These are phyloP conservation scores for Phaethornis superciliosus DNA, from an alignment of 2,113 vertebrate genomes.

Conservation along the genomic window DNA sequence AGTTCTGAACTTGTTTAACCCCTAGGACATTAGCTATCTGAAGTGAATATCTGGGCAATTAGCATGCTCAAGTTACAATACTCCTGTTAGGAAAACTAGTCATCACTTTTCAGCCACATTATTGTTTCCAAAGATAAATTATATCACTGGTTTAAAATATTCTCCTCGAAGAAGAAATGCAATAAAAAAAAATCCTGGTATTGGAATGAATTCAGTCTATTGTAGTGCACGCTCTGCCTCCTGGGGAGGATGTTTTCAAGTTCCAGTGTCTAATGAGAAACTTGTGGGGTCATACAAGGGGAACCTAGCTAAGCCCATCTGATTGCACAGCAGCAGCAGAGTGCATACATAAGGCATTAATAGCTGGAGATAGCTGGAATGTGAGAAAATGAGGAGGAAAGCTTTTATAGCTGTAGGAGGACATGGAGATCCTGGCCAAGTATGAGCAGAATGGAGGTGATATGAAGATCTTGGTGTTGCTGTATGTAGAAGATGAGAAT, in stretches of 20 bases:
- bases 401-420: not conserved
- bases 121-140: not conserved
- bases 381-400: not conserved
- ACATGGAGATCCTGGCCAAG: not conserved
- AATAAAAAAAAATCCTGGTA: not conserved
- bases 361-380: not conserved
- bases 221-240: not conserved
- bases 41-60: not conserved
- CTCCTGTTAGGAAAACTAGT: not conserved
- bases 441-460: not conserved
- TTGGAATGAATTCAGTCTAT: not conserved
- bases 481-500: not conserved
- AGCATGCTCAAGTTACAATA: not conserved
- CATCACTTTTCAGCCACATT: not conserved
- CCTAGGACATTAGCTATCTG: not conserved
- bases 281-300: not conserved
- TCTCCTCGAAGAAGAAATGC: not conserved
- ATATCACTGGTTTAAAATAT: not conserved
- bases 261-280: not conserved
- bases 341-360: not conserved
- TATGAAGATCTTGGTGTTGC: not conserved
- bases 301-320: not conserved
- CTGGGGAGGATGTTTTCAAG: not conserved
- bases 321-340: not conserved
- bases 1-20: not conserved